These are phyloP conservation scores for Naja naja DNA, from an alignment of 2,113 vertebrate genomes.

Conservation along the genomic window DNA sequence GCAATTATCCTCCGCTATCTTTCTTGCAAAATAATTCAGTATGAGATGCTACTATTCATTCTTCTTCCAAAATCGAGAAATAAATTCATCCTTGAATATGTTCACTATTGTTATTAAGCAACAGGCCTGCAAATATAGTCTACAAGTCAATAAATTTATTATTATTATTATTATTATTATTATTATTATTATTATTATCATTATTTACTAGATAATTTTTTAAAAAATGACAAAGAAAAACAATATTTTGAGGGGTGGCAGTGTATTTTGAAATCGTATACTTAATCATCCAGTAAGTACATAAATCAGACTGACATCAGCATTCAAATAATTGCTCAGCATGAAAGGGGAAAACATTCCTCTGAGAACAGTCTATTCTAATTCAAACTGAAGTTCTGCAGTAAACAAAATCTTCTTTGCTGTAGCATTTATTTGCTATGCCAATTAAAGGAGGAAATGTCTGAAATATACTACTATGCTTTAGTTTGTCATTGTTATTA, in stretches of 20 bases:
- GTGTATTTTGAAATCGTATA: slow-evolving; percentile 32
- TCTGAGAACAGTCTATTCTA: slow-evolving; percentile 32
- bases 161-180: too few relatives aligned
- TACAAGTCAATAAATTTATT: slow-evolving; percentile 30
- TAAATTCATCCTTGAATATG: slow-evolving; percentile 15
- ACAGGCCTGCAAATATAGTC: neutral
- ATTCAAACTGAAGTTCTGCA: neutral
- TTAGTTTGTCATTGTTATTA: slow-evolving; percentile 37
- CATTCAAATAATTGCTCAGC: slow-evolving; percentile 39
- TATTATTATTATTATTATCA: too few relatives aligned
- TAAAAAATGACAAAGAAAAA: slow-evolving; percentile 22
- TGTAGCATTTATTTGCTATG: slow-evolving; percentile 10
- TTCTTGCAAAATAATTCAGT: slow-evolving; percentile 15
- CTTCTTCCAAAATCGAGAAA: slow-evolving; percentile 39
- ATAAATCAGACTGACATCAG: slow-evolving; percentile 50
- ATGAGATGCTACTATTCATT: slow-evolving; percentile 46
- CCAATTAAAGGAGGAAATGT: slow-evolving; percentile 43
- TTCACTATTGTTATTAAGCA: slow-evolving; percentile 10
- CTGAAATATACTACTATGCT: slow-evolving; percentile 10
- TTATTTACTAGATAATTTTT: slow-evolving; percentile 17
- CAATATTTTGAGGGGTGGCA: slow-evolving; percentile 24
- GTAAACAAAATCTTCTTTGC: slow-evolving; percentile 30
- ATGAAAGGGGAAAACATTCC: slow-evolving; percentile 40
- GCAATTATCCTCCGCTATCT: neutral
- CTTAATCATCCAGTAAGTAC: slow-evolving; percentile 51